Conservation (phyloP, 1,140 invertebrate species). For the Latrodectus geometricus region DNA sequence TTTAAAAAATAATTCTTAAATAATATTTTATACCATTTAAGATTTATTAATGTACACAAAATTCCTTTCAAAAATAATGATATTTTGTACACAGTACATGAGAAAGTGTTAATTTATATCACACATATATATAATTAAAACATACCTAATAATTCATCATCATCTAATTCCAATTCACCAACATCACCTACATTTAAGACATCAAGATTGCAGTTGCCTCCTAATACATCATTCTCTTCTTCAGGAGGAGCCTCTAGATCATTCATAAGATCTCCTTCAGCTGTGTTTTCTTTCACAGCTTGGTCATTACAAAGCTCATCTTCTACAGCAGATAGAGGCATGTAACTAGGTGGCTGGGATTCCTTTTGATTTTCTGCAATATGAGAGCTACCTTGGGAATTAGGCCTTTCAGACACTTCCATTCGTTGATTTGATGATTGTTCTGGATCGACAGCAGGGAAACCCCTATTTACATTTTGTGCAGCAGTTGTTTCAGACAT, state of each 20-base stretch:
- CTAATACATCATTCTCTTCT: conserved; percentile 66
- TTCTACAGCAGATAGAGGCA: not conserved
- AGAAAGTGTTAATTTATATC: too few species aligned
- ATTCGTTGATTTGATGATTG: not conserved
- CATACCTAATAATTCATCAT: conserved; percentile 85
- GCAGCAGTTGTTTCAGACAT: not conserved
- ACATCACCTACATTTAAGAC: conserved; percentile 74
- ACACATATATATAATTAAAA: too few species aligned
- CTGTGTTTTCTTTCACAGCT: conserved; percentile 65
- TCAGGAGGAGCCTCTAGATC: conserved; percentile 76
- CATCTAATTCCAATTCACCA: conserved; percentile 84
- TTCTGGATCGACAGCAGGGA: not conserved
- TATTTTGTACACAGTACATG: too few species aligned
- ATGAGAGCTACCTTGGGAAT: not conserved
- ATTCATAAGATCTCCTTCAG: conserved; percentile 82
- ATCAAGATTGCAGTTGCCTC: conserved; percentile 34
- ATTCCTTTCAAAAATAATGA: too few species aligned
- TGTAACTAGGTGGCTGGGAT: not conserved
- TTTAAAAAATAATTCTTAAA: too few species aligned
- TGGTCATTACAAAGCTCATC: not conserved
- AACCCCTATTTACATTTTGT: not conserved
- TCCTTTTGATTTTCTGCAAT: not conserved
- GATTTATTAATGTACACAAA: too few species aligned
- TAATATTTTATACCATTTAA: too few species aligned
- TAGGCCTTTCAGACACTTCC: not conserved